Evolutionary conservation across 2,113 vertebrate genomes (phyloP).

Genomic region (Takifugu bimaculatus): DNA sequence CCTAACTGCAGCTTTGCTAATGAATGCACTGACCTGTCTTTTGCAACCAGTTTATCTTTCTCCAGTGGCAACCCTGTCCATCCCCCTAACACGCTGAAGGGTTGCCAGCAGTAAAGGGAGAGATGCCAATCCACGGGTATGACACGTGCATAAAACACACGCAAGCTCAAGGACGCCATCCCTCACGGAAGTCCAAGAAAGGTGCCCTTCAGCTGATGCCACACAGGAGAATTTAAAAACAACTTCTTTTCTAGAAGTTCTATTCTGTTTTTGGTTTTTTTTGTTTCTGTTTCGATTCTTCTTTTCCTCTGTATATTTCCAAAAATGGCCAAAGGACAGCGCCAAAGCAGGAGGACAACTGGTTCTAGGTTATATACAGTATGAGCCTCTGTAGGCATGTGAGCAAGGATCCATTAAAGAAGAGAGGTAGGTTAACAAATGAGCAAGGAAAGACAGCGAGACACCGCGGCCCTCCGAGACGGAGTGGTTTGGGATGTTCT

Average conservation of each 20-base stretch:
- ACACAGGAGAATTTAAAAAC: constrained; percentile 14
- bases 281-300: too few relatives aligned
- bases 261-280: too few relatives aligned
- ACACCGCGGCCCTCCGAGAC: constrained; percentile 57
- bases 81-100: constrained; percentile 58
- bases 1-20: constrained; percentile 50
- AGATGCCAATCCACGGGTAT: constrained; percentile 75
- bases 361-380: constrained; percentile 38
- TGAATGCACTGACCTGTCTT: constrained; percentile 70
- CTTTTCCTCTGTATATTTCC: too few relatives aligned
- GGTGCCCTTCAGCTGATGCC: constrained; percentile 66
- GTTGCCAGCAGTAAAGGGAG: constrained; percentile 74
- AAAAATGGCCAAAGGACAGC: constrained; percentile 16
- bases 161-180: constrained; percentile 75
- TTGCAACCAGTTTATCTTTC: constrained; percentile 71
- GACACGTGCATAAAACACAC: constrained; percentile 57
- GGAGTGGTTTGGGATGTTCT: constrained; percentile 57
- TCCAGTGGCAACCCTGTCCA: constrained; percentile 62
- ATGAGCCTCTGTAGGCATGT: constrained; percentile 45
- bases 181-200: constrained; percentile 64
- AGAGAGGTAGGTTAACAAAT: constrained; percentile 65
- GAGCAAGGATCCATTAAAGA: constrained; percentile 41
- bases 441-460: constrained; percentile 58
- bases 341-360: constrained; percentile 33
- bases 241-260: constrained; percentile 11